Evolutionary conservation across 2,888 invertebrate genomes (phyloP).

Genomic region (Bellardia pandia): DNA sequence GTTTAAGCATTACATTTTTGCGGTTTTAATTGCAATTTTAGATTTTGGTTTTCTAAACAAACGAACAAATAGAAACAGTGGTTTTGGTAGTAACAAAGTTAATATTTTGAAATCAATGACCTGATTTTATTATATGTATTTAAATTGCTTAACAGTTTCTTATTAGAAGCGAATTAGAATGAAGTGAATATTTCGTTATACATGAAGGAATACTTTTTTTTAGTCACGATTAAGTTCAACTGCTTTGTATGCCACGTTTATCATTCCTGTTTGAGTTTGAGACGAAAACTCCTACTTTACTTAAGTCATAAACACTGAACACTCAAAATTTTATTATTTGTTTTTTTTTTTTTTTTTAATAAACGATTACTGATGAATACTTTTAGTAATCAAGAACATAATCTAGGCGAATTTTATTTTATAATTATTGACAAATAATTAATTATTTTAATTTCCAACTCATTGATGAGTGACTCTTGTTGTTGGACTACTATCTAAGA

Average conservation of each 20-base stretch:
- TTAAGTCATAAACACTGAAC: too few species aligned
- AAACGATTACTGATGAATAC: too few species aligned
- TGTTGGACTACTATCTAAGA: too few species aligned
- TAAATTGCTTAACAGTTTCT: background rate
- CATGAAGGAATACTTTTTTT: background rate
- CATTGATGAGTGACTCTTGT: too few species aligned
- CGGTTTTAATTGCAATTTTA: conserved; percentile 68
- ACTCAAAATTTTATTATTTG: too few species aligned
- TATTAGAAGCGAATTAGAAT: background rate
- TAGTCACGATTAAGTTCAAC: background rate
- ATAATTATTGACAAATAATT: too few species aligned
- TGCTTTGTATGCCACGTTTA: background rate
- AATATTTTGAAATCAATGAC: conserved; percentile 8
- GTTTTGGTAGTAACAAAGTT: background rate
- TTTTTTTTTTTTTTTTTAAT: too few species aligned
- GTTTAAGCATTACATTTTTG: conserved; percentile 53
- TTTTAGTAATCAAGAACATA: too few species aligned
- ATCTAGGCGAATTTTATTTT: too few species aligned
- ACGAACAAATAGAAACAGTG: conserved; percentile 44
- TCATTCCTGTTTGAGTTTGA: background rate
- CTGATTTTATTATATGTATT: background rate
- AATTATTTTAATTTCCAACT: too few species aligned
- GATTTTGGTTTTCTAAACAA: conserved; percentile 54
- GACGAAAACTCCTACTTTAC: too few species aligned
- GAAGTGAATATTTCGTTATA: background rate